These are phyloP conservation scores for Cyprinodon variegatus DNA, from an alignment of 2,113 vertebrate genomes.

Conservation along the genomic window DNA sequence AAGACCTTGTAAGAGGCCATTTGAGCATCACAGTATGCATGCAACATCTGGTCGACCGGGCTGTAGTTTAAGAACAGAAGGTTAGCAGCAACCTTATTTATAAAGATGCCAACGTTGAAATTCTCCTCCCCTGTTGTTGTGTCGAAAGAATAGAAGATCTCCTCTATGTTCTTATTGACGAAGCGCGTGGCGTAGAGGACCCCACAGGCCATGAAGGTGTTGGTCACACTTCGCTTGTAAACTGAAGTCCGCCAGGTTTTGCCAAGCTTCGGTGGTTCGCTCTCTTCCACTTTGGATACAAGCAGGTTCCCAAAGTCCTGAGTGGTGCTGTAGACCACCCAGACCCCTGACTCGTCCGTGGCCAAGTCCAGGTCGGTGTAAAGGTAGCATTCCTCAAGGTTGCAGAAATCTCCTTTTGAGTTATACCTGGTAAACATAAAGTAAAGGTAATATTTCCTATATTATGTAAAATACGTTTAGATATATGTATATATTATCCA, in stretches of 20 bases:
- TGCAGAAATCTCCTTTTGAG: slow-evolving; percentile 76
- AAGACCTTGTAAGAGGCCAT: slow-evolving; percentile 66
- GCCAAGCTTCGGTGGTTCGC: slow-evolving; percentile 10
- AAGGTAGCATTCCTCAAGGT: slow-evolving; percentile 60
- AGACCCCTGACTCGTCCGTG: slow-evolving; percentile 78
- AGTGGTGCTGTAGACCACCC: slow-evolving; percentile 72
- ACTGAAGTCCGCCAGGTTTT: slow-evolving; percentile 74
- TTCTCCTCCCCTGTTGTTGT: slow-evolving; percentile 64
- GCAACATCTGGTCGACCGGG: slow-evolving; percentile 72
- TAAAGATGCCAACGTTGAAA: slow-evolving; percentile 64
- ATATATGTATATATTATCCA: too few species aligned
- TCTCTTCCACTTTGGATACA: slow-evolving; percentile 63
- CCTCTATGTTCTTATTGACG: slow-evolving; percentile 57
- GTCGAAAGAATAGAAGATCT: slow-evolving; percentile 81
- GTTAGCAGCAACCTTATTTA: slow-evolving; percentile 73
- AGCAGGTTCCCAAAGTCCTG: slow-evolving; percentile 75
- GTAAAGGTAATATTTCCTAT: neutral
- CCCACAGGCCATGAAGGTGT: slow-evolving; percentile 79
- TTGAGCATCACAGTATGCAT: slow-evolving; percentile 64
- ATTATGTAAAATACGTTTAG: too few species aligned
- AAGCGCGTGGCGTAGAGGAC: slow-evolving; percentile 77
- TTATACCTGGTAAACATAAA: slow-evolving; percentile 56
- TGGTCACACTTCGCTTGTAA: slow-evolving; percentile 75
- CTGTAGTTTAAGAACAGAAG: slow-evolving; percentile 78
- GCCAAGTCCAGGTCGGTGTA: slow-evolving; percentile 78